Evolutionary conservation across 2,113 vertebrate species (phyloP).

Genomic region (Steatornis caripensis): DNA sequence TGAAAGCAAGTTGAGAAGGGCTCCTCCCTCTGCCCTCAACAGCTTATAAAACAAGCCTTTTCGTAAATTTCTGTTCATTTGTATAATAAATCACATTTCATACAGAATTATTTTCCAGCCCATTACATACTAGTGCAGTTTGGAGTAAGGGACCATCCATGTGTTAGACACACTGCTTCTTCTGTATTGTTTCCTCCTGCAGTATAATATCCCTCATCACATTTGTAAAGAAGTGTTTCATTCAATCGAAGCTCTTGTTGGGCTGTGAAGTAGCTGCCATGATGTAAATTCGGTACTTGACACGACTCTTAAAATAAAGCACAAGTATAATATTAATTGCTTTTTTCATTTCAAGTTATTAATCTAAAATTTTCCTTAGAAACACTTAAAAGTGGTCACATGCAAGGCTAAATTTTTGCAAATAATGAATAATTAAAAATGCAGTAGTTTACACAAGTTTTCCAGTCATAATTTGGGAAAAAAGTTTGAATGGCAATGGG

Average conservation of each 20-base stretch:
- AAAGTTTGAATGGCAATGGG: background rate
- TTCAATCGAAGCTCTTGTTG: constrained; percentile 6
- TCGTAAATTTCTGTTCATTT: background rate
- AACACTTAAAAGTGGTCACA: background rate
- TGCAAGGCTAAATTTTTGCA: background rate
- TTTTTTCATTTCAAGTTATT: background rate
- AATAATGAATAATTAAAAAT: background rate
- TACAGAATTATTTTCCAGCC: background rate
- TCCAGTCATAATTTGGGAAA: background rate
- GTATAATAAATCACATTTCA: background rate
- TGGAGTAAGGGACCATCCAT: constrained; percentile 65
- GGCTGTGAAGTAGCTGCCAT: constrained; percentile 60
- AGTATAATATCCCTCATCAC: constrained; percentile 37
- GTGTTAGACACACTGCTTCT: background rate
- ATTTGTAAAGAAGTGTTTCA: constrained; percentile 42
- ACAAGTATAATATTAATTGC: background rate
- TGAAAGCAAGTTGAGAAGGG: background rate
- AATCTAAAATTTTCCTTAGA: background rate
- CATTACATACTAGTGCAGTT: constrained; percentile 69
- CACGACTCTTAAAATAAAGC: constrained; percentile 53
- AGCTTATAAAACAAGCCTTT: background rate
- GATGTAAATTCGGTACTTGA: constrained; percentile 35
- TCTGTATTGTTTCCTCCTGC: constrained; percentile 12
- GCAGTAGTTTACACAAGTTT: background rate
- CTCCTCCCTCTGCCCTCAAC: background rate